phyloP scores from a whole-genome alignment of 2,113 vertebrate species.

The Dermatemys mawii region DNA sequence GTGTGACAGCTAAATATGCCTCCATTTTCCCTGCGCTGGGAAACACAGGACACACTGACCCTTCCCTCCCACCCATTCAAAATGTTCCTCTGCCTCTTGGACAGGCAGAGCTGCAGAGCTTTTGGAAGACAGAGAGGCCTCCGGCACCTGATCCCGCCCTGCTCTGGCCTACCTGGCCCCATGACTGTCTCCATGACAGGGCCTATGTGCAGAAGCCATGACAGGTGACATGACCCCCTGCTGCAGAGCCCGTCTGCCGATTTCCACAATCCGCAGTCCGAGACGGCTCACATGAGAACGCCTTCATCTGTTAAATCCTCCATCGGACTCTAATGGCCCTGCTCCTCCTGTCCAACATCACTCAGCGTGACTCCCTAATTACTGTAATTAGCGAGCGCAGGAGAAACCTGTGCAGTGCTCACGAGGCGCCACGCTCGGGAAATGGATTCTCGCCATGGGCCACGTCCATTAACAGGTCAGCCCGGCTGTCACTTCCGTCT shows the following conservation, averaged over 20 bases:
- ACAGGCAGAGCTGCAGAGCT: neutral
- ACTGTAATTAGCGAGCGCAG: slow-evolving; percentile 61
- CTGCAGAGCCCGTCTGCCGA: neutral
- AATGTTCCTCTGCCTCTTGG: fast-evolving
- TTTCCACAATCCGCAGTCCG: neutral
- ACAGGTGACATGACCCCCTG: neutral
- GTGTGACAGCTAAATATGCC: fast-evolving
- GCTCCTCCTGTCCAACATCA: slow-evolving; percentile 5
- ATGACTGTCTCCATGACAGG: neutral
- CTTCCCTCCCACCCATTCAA: fast-evolving
- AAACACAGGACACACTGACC: neutral
- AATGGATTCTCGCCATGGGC: neutral
- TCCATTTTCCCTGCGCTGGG: neutral
- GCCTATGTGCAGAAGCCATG: neutral
- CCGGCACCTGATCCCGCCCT: neutral
- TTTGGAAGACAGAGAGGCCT: neutral
- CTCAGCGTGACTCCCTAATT: slow-evolving; percentile 74
- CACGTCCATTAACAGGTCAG: neutral
- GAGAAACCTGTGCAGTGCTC: neutral
- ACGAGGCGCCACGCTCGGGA: neutral
- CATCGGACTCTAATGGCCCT: neutral
- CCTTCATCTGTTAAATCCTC: slow-evolving; percentile 4
- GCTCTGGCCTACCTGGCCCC: neutral
- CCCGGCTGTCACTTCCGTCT: neutral
- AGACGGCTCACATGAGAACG: neutral